phyloP scores from a whole-genome alignment of 2,113 vertebrate species.

The Crotalus viridis region DNA sequence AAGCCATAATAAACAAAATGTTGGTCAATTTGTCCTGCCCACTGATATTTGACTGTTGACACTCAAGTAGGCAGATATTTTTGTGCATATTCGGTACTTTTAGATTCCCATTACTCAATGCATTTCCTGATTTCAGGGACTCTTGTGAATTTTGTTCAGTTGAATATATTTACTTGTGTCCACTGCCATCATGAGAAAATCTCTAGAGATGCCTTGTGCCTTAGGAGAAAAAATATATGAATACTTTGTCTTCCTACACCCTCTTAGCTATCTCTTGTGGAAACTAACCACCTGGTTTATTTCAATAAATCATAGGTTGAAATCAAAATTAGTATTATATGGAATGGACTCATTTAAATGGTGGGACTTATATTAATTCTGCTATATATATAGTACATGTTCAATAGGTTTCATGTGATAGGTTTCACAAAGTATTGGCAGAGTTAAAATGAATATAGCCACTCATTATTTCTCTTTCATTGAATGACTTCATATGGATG shows the following conservation, averaged over 20 bases:
- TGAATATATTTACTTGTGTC: neutral
- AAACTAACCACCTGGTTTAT: neutral
- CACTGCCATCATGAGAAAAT: neutral
- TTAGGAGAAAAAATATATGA: neutral
- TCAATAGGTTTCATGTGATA: neutral
- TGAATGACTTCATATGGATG: neutral
- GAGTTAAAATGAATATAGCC: neutral
- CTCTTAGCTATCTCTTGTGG: neutral
- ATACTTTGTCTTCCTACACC: neutral
- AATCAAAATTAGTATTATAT: neutral
- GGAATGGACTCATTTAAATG: neutral
- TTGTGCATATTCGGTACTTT: neutral
- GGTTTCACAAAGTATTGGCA: neutral
- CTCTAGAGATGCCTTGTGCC: neutral
- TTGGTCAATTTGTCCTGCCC: neutral
- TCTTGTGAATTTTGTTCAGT: neutral
- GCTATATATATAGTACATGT: neutral
- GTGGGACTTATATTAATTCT: neutral
- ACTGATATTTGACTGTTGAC: neutral
- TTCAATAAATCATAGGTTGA: neutral
- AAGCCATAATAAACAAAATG: neutral
- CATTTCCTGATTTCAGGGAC: neutral
- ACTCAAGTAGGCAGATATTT: neutral
- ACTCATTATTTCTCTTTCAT: neutral
- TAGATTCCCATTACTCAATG: neutral